phyloP scores from a whole-genome alignment of 2,888 invertebrate genomes.

The Epirrhoe alternata region DNA sequence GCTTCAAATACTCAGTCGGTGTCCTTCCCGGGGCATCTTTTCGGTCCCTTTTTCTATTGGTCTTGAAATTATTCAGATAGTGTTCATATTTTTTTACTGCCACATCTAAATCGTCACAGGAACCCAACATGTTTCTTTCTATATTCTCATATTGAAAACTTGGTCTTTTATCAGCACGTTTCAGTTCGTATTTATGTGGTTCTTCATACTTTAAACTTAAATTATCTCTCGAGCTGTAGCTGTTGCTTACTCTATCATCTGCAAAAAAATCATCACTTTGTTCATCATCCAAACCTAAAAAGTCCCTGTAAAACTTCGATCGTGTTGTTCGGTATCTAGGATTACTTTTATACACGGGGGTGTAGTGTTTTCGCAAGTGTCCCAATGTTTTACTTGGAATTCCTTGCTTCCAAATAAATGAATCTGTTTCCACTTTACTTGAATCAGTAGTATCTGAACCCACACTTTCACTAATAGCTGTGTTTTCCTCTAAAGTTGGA shows the following conservation, averaged over 20 bases:
- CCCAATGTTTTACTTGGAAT: slow-evolving; percentile 43
- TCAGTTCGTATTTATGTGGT: slow-evolving; percentile 40
- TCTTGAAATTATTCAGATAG: slow-evolving; percentile 56
- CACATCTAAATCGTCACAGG: slow-evolving; percentile 65
- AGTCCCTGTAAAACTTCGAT: slow-evolving; percentile 58
- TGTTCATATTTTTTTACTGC: slow-evolving; percentile 65
- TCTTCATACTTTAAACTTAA: slow-evolving; percentile 43
- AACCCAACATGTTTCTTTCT: slow-evolving; percentile 64
- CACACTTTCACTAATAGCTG: slow-evolving; percentile 41
- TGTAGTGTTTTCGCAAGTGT: slow-evolving; percentile 48
- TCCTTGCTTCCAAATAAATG: slow-evolving; percentile 63
- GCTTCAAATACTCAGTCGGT: slow-evolving; percentile 85
- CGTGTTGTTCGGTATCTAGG: slow-evolving; percentile 55
- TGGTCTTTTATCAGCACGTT: slow-evolving; percentile 49
- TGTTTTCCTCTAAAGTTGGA: slow-evolving; percentile 22
- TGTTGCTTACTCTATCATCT: slow-evolving; percentile 28
- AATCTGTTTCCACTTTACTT: slow-evolving; percentile 62
- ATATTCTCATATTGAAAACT: slow-evolving; percentile 51
- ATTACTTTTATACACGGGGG: slow-evolving; percentile 58
- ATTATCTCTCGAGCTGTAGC: slow-evolving; percentile 44
- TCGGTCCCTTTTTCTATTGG: slow-evolving; percentile 35
- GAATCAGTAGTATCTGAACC: slow-evolving; percentile 62
- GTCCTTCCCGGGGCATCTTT: slow-evolving; percentile 47
- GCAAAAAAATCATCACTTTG: slow-evolving; percentile 19
- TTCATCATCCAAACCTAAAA: slow-evolving; percentile 52